phyloP scores from a whole-genome alignment of 2,797 vertebrate genomes.

The Rhinophrynus dorsalis region DNA sequence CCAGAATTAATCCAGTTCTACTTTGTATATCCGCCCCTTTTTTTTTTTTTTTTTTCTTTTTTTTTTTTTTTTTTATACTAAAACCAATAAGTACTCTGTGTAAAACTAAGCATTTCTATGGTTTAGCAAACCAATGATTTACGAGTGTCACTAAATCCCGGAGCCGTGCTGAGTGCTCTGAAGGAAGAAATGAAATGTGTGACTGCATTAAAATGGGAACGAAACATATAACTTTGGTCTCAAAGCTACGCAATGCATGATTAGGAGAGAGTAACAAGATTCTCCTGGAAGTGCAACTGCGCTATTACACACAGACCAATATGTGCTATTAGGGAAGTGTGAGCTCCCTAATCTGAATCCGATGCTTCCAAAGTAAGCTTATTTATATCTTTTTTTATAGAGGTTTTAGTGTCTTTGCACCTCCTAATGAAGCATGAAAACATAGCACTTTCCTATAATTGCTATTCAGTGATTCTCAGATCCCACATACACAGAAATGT shows the following conservation, averaged over 20 bases:
- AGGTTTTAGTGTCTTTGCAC: not conserved
- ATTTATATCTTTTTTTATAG: conserved; percentile 12
- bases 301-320: conserved; percentile 14
- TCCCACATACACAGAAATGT: not conserved
- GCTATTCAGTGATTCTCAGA: not conserved
- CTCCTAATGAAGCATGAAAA: conserved; percentile 18
- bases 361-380: conserved; percentile 6
- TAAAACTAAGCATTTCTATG: not conserved
- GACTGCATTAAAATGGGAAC: not conserved
- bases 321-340: not conserved
- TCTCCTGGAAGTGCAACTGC: conserved; percentile 15
- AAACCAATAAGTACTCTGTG: not conserved
- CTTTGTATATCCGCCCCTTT: no score
- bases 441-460: conserved; percentile 15
- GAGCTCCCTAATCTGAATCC: conserved; percentile 8
- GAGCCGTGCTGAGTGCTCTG: conserved; percentile 15
- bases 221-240: conserved; percentile 5
- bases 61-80: no score
- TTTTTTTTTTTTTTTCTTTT: not conserved
- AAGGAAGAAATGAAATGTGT: conserved; percentile 7
- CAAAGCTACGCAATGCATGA: conserved; percentile 6
- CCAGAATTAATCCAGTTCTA: no score
- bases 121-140: not conserved
- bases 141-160: not conserved
- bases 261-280: conserved; percentile 10